Evolutionary conservation across 2,797 vertebrate genomes (phyloP).

Genomic region (Ptychadena robeensis): DNA sequence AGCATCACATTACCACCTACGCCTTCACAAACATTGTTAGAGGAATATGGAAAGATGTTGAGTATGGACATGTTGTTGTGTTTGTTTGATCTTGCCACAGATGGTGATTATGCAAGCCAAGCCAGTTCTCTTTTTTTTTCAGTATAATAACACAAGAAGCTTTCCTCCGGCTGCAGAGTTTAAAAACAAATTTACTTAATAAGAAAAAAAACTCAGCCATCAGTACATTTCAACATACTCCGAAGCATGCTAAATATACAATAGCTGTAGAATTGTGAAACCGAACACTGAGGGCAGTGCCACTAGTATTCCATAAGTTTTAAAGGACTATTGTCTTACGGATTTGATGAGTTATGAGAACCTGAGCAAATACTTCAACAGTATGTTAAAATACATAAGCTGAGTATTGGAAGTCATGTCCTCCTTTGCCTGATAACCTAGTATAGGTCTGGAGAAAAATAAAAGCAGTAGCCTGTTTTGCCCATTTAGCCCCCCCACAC

Average conservation of each 20-base stretch:
- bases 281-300: not conserved
- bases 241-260: not conserved
- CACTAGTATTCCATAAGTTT: not conserved
- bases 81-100: slow-evolving; percentile 59
- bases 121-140: slow-evolving; percentile 49
- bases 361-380: too few relatives aligned
- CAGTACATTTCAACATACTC: not conserved
- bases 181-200: slow-evolving; percentile 3
- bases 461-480: too few relatives aligned
- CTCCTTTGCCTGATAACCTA: not conserved
- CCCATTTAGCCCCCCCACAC: too few relatives aligned
- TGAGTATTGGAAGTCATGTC: not conserved
- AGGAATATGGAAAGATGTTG: slow-evolving; percentile 36
- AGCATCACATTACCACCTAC: slow-evolving; percentile 7
- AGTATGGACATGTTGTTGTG: slow-evolving; percentile 9
- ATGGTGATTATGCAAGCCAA: slow-evolving; percentile 54
- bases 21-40: slow-evolving; percentile 24
- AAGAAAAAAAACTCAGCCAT: not conserved
- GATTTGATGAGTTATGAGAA: too few relatives aligned
- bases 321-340: not conserved
- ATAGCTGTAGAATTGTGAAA: not conserved
- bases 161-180: not conserved
- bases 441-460: too few relatives aligned
- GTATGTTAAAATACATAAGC: not conserved
- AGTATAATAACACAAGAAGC: not conserved